Evolutionary conservation across 2,888 invertebrate species (phyloP).

Genomic region (Torymus aiolomorphi): DNA sequence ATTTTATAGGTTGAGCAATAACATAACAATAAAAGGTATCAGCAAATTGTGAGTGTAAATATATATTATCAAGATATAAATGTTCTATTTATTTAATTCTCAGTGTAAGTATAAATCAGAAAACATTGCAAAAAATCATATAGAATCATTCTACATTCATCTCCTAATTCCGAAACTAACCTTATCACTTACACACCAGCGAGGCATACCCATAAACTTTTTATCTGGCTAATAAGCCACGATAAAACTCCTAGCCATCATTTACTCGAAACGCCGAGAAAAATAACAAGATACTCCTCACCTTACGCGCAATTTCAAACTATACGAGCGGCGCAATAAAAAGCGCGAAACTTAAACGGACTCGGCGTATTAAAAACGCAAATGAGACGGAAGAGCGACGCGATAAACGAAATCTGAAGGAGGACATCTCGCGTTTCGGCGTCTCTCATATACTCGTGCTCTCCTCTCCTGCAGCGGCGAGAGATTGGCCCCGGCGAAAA

Average conservation of each 20-base stretch:
- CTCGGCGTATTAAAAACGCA: slow-evolving; percentile 27
- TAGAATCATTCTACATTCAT: no score
- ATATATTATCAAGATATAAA: no score
- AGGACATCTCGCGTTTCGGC: slow-evolving; percentile 34
- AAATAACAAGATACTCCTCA: background rate
- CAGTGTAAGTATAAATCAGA: no score
- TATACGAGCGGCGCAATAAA: background rate
- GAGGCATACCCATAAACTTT: no score
- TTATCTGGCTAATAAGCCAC: no score
- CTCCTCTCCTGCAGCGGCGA: slow-evolving; percentile 10
- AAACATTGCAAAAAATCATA: no score
- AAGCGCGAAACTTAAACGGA: slow-evolving; percentile 15
- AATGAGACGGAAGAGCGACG: slow-evolving; percentile 30
- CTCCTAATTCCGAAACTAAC: no score
- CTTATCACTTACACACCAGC: no score
- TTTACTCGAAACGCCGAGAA: background rate
- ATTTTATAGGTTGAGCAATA: no score
- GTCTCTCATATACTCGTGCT: background rate
- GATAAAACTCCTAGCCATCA: background rate
- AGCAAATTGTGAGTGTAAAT: no score
- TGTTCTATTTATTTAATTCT: no score
- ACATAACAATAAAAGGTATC: no score
- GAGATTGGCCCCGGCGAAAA: slow-evolving; percentile 60
- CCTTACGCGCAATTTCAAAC: slow-evolving; percentile 9
- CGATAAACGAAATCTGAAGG: slow-evolving; percentile 47